Percentiles rank a stretch among this genome's conserved stretches.
phyloP scores from a whole-genome alignment of 2,888 invertebrate genomes.

The Lochmaea crataegi region DNA sequence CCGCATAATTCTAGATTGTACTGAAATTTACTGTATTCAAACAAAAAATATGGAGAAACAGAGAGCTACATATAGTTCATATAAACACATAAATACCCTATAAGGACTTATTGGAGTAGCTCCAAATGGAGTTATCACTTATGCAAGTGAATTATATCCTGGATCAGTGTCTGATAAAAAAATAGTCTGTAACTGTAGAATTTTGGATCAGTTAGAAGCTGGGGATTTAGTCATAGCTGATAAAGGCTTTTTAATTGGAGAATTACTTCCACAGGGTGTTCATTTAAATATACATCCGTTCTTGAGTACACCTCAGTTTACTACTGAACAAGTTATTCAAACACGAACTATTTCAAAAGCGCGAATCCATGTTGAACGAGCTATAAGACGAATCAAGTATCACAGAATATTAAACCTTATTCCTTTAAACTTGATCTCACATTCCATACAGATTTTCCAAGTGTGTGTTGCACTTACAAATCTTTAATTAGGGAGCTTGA shows the following conservation, averaged over 20 bases:
- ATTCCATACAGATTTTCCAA: too few species aligned
- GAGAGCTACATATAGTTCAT: constrained; percentile 33
- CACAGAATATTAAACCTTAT: too few species aligned
- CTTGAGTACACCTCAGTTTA: too few species aligned
- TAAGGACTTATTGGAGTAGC: constrained; percentile 44
- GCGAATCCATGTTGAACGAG: too few species aligned
- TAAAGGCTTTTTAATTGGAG: constrained; percentile 49
- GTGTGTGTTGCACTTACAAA: too few species aligned
- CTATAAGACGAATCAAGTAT: too few species aligned
- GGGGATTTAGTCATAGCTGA: constrained; percentile 51
- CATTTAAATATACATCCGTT: too few species aligned
- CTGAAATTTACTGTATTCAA: constrained; percentile 14
- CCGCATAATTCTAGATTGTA: constrained; percentile 22
- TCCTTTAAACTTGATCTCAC: too few species aligned
- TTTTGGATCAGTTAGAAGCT: constrained; percentile 43
- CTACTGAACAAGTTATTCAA: too few species aligned
- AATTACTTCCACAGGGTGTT: constrained; percentile 42
- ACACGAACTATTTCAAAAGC: too few species aligned
- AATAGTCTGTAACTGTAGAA: constrained; percentile 44
- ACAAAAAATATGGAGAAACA: constrained; percentile 18
- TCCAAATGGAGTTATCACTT: constrained; percentile 53
- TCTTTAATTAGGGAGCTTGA: too few species aligned
- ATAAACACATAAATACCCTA: constrained; percentile 37
- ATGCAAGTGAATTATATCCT: constrained; percentile 49
- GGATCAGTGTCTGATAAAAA: constrained; percentile 51